Evolutionary conservation across 2,888 invertebrate genomes (phyloP), one percentile per base, ranked within the genome.

Genomic region (Lasioglossum oenotherae): DNA sequence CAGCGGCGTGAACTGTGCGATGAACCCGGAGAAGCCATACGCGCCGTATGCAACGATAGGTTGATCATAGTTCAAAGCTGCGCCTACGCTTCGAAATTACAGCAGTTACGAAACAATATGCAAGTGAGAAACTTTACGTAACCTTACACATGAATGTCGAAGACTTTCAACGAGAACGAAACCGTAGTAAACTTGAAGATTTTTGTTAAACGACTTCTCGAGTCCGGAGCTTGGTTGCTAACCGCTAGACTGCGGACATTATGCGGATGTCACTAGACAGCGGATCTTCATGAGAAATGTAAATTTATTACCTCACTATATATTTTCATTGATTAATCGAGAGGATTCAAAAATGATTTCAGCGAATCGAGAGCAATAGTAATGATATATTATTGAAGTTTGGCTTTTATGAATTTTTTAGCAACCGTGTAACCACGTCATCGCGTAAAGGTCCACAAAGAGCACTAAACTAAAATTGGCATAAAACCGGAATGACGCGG

Each of bases 21-120:
- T 76, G 44, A 76, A 41, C 64, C n/a, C n/a, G 8, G 14, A 27
- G 76, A 76, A 76, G 76, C 76, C 76, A 6, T 76, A 76, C 27
- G 10, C 31, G 44, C 31, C 5, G 44, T 44, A 64, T 35, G 35
- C 31, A 44, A 38, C 75, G 60, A 64, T 64, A 44, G 74, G 74
- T 41, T 38, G 35, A 57, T 38, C 16, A 12, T 57, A 57, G 38
- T 38, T 35, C 38, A 38, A 74, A 57, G n/a, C 38, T n/a, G 23
- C 53, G 1, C 10, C 53, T n/a, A 53, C 19, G 60, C 41, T 64
- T 44, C 44, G 44, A 38, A 74, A 35, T 74, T 38, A 14, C n/a
- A 23, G 1, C 31, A 19, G 72, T 72, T 44, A 72, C 44, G 44
- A 72, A 44, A 72, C 72, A 27, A 44, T 71, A n/a, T n/a, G 38